Evolutionary conservation across 2,797 vertebrate genomes (phyloP).

Genomic region (Artibeus jamaicensis): DNA sequence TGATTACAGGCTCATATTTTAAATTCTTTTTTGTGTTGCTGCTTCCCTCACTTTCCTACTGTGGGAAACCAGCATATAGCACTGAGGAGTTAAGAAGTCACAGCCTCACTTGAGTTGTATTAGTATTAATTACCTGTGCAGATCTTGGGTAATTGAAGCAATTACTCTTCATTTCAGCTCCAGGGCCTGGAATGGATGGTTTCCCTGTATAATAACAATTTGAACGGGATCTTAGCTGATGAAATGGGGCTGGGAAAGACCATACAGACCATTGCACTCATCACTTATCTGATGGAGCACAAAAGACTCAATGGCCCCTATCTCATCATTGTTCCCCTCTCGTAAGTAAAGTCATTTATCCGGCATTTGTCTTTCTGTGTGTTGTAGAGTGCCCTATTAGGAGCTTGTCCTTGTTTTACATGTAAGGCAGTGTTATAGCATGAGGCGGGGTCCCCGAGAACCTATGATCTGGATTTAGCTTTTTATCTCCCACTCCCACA

Average conservation of each 20-base stretch:
- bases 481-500: background rate
- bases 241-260: conserved; percentile 99
- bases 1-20: conserved; percentile 46
- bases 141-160: conserved; percentile 74
- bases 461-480: background rate
- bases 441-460: background rate
- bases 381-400: conserved; percentile 1
- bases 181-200: conserved; percentile 99
- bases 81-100: conserved; percentile 1
- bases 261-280: conserved; percentile 98
- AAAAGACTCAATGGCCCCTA: conserved; percentile 97
- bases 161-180: conserved; percentile 84
- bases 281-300: conserved; percentile 97
- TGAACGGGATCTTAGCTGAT: conserved; percentile 97
- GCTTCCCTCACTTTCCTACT: background rate
- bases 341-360: conserved; percentile 87
- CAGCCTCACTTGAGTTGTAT: conserved; percentile 52
- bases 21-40: background rate
- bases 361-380: background rate
- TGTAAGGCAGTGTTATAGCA: background rate
- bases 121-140: conserved; percentile 71
- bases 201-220: conserved; percentile 97
- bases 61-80: background rate
- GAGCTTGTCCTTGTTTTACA: background rate
- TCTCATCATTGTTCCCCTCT: conserved; percentile 98